phyloP scores from a whole-genome alignment of 2,888 invertebrate genomes.

The Lissocephala sabroskyi region DNA sequence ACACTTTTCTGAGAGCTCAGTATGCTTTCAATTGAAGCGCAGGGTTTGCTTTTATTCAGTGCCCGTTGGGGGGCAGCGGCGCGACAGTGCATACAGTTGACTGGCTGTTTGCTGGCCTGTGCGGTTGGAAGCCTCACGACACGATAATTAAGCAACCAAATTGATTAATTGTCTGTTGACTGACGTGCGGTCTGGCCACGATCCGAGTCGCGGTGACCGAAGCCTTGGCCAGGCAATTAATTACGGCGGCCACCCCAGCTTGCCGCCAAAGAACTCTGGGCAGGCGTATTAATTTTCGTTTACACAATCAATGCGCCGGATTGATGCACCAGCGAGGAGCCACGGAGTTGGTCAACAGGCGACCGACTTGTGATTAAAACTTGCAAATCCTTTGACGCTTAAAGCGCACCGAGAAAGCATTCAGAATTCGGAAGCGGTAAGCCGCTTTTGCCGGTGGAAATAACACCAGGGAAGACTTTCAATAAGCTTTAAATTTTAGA shows the following conservation, averaged over 20 bases:
- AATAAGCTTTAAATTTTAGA: too few relatives aligned
- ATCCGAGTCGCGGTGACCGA: neutral
- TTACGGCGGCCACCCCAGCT: constrained; percentile 9
- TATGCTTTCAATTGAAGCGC: neutral
- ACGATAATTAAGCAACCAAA: constrained; percentile 34
- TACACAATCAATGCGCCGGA: constrained; percentile 26
- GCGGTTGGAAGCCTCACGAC: constrained; percentile 13
- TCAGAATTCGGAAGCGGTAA: too few relatives aligned
- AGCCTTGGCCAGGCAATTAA: constrained; percentile 23
- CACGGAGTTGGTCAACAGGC: too few relatives aligned
- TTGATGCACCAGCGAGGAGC: too few relatives aligned
- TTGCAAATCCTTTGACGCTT: too few relatives aligned
- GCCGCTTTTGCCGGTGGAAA: too few relatives aligned
- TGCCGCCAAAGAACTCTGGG: neutral
- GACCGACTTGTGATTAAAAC: too few relatives aligned
- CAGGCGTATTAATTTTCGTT: constrained; percentile 16
- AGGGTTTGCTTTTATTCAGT: neutral
- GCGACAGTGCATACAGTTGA: constrained; percentile 23
- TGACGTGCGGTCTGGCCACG: constrained; percentile 8
- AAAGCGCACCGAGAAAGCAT: too few relatives aligned
- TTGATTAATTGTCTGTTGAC: constrained; percentile 39
- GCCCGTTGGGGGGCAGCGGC: constrained; percentile 6
- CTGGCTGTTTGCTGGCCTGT: constrained; percentile 5
- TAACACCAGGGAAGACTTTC: too few relatives aligned
- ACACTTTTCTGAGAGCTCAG: neutral